Percentiles rank a stretch among this genome's conserved stretches.
Conservation (phyloP, 2,888 invertebrate species). For the Kuschelorhynchus macadamiae region DNA sequence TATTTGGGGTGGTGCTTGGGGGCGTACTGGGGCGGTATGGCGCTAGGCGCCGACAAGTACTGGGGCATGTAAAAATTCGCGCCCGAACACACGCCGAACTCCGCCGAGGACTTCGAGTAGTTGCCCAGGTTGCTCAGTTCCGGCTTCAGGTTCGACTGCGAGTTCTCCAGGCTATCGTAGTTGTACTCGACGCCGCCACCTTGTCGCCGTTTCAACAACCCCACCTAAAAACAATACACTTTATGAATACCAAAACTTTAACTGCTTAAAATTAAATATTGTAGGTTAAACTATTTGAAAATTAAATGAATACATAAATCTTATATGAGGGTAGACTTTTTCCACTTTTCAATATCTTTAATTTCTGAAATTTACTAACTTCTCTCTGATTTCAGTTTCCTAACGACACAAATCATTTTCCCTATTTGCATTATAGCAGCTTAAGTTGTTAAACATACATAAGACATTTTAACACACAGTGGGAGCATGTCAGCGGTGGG, state of each 20-base stretch:
- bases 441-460: too few species aligned
- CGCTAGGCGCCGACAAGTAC: slow-evolving; percentile 60
- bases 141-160: slow-evolving; percentile 37
- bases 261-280: too few species aligned
- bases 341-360: too few species aligned
- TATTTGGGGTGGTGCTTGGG: slow-evolving; percentile 60
- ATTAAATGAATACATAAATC: slow-evolving; percentile 1
- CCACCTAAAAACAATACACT: slow-evolving; percentile 46
- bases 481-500: too few species aligned
- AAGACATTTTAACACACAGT: too few species aligned
- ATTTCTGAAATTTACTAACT: too few species aligned
- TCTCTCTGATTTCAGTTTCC: not conserved
- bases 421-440: too few species aligned
- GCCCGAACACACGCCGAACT: slow-evolving; percentile 60
- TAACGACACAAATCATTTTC: not conserved
- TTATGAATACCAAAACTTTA: too few species aligned
- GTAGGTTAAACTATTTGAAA: slow-evolving; percentile 6
- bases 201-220: slow-evolving; percentile 61
- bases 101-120: slow-evolving; percentile 44
- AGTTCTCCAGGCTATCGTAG: slow-evolving; percentile 56
- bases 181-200: slow-evolving; percentile 58
- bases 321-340: too few species aligned
- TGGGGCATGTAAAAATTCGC: slow-evolving; percentile 61
- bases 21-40: slow-evolving; percentile 62
- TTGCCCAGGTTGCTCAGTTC: slow-evolving; percentile 34